Conservation (phyloP, 2,113 vertebrate genomes). For the Phycodurus eques region DNA sequence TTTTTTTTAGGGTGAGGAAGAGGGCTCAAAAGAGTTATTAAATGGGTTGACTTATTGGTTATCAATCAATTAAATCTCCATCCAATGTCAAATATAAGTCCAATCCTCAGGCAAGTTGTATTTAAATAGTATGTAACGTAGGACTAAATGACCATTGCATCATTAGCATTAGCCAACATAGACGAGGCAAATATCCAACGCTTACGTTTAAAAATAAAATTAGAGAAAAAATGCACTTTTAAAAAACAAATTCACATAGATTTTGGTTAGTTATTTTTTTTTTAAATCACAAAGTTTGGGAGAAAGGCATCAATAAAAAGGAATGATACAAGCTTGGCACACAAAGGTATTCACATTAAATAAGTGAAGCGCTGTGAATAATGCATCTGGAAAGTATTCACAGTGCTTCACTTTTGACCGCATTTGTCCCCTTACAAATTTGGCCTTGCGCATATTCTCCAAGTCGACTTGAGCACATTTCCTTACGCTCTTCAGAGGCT, state of each 20-base stretch:
- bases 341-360: too few relatives aligned
- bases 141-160: neutral
- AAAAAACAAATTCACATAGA: neutral
- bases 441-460: too few relatives aligned
- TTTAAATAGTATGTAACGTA: slow-evolving; percentile 1
- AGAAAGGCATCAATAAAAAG: neutral
- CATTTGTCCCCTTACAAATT: too few relatives aligned
- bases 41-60: neutral
- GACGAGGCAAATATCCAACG: neutral
- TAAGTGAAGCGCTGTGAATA: too few relatives aligned
- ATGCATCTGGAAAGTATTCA: too few relatives aligned
- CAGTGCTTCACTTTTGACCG: too few relatives aligned
- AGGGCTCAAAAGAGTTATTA: neutral
- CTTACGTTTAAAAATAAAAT: neutral
- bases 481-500: too few relatives aligned
- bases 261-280: neutral
- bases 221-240: neutral
- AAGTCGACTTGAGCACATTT: too few relatives aligned
- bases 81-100: neutral
- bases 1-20: neutral
- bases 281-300: neutral
- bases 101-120: neutral
- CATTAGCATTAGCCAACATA: neutral
- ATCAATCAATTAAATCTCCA: neutral
- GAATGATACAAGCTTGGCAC: neutral